Conservation (phyloP, 1,140 invertebrate species). For the Lucilia cuprina region DNA sequence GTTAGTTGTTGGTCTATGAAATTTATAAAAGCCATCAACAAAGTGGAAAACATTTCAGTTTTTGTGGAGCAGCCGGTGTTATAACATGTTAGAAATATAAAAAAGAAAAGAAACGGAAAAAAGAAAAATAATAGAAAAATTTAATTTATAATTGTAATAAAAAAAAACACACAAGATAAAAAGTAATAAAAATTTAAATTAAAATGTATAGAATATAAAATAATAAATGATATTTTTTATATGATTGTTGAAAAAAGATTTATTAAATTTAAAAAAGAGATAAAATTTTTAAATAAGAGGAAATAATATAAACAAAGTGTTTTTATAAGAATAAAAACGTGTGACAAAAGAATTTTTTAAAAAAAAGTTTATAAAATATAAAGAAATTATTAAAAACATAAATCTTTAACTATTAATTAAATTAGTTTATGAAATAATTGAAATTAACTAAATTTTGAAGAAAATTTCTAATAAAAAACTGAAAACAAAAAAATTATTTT, state of each 20-base stretch:
- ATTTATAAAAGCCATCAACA: slow-evolving; percentile 37
- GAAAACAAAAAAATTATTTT: not conserved
- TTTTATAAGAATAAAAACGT: not conserved
- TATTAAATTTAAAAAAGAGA: not conserved
- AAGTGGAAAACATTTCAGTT: slow-evolving; percentile 33
- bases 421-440: not conserved
- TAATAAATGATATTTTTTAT: slow-evolving; percentile 5
- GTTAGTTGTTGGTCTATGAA: not conserved
- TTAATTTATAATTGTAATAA: not conserved
- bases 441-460: not conserved
- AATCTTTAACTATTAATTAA: not conserved
- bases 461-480: not conserved
- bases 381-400: not conserved
- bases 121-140: slow-evolving; percentile 18
- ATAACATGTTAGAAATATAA: slow-evolving; percentile 24
- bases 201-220: not conserved
- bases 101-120: slow-evolving; percentile 29
- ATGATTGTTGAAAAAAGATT: not conserved
- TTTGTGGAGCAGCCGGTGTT: slow-evolving; percentile 39
- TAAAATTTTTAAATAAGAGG: not conserved
- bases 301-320: not conserved
- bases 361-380: not conserved
- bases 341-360: no score
- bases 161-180: not conserved
- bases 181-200: not conserved